A percentile compares a stretch with the other conserved stretches of the same genome.
phyloP scores from a whole-genome alignment of 2,113 vertebrate species.

The Pipra filicauda region DNA sequence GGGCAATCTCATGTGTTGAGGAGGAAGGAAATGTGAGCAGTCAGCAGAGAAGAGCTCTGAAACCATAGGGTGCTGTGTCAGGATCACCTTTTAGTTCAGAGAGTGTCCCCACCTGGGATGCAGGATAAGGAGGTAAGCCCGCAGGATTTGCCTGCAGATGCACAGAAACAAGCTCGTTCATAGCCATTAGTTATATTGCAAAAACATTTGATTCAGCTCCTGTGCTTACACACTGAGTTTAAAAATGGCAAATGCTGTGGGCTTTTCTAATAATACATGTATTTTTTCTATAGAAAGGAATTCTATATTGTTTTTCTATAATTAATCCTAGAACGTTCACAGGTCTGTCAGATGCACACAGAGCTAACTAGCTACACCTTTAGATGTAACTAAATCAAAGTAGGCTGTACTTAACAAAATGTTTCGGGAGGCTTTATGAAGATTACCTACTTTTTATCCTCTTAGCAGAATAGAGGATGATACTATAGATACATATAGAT shows the following conservation, averaged over 20 bases:
- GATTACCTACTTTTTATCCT: not conserved
- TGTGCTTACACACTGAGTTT: not conserved
- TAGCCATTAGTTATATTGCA: not conserved
- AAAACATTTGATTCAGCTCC: not conserved
- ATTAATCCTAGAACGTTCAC: not conserved
- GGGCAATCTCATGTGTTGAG: not conserved
- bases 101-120: not conserved
- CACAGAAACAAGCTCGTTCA: not conserved
- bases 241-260: not conserved
- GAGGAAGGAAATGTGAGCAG: not conserved
- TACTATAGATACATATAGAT: not conserved
- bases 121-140: not conserved
- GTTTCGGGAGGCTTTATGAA: not conserved
- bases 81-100: not conserved
- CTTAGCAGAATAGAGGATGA: slow-evolving; percentile 31
- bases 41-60: not conserved
- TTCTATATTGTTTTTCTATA: not conserved
- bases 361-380: not conserved
- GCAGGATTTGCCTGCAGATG: not conserved
- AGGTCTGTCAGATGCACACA: not conserved
- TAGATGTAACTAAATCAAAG: not conserved
- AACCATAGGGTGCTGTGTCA: not conserved
- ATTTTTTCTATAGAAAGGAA: not conserved
- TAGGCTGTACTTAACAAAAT: not conserved
- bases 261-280: not conserved